Conservation (phyloP, 2,888 invertebrate species). For the Lasioglossum calceatum region DNA sequence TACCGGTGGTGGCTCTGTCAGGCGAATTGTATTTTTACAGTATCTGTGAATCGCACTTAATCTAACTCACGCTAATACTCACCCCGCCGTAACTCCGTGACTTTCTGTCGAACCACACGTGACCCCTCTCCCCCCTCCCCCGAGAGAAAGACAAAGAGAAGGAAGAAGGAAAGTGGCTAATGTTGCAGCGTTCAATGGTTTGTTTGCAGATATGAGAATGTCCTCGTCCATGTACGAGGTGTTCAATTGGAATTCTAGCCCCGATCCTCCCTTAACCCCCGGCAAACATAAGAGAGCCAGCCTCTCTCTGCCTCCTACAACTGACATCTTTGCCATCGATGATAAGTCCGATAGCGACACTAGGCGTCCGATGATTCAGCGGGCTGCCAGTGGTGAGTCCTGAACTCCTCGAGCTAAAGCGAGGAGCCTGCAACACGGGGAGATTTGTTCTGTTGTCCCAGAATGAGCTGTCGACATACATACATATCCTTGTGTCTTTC, state of each 20-base stretch:
- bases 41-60: slow-evolving; percentile 53
- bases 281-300: slow-evolving; percentile 84
- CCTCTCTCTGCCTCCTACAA: slow-evolving; percentile 83
- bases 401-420: slow-evolving; percentile 50
- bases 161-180: slow-evolving; percentile 49
- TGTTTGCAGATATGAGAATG: slow-evolving; percentile 88
- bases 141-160: background rate
- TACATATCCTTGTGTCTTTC: slow-evolving; percentile 53
- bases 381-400: slow-evolving; percentile 83
- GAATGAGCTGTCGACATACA: slow-evolving; percentile 63
- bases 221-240: slow-evolving; percentile 91
- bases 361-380: slow-evolving; percentile 82
- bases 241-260: slow-evolving; percentile 87
- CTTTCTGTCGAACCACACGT: slow-evolving; percentile 22
- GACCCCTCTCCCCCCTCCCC: background rate
- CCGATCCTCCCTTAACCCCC: slow-evolving; percentile 83
- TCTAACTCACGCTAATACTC: slow-evolving; percentile 66
- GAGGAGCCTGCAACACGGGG: slow-evolving; percentile 65
- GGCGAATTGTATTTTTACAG: slow-evolving; percentile 52
- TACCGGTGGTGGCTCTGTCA: slow-evolving; percentile 68
- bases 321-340: slow-evolving; percentile 83
- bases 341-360: slow-evolving; percentile 83
- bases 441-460: slow-evolving; percentile 63
- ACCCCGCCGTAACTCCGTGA: background rate
- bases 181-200: slow-evolving; percentile 74